Conservation (phyloP, 2,797 vertebrate genomes). For the Hyperoplus immaculatus region DNA sequence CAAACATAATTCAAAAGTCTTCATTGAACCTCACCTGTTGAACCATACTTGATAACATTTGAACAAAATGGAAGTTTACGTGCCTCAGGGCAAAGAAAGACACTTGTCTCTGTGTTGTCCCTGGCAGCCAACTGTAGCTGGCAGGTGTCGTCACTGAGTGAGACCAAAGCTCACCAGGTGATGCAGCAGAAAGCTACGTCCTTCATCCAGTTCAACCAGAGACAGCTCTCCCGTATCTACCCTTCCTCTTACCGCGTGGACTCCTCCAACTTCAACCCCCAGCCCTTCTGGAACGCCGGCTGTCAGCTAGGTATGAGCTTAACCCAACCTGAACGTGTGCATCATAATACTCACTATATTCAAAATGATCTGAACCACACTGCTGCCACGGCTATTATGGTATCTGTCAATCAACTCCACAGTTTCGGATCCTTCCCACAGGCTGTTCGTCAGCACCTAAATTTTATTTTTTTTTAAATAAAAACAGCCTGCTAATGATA, state of each 20-base stretch:
- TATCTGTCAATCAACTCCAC: constrained; percentile 1
- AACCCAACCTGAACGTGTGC: accelerated
- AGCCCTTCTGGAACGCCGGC: constrained; percentile 97
- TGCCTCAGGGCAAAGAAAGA: neutral
- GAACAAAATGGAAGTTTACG: neutral
- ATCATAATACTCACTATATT: neutral
- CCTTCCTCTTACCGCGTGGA: constrained; percentile 97
- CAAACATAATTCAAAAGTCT: neutral
- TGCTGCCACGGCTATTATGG: neutral
- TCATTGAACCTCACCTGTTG: neutral
- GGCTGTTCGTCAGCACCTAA: neutral
- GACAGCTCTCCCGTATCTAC: constrained; percentile 95
- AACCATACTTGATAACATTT: neutral
- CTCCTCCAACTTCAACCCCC: constrained; percentile 98
- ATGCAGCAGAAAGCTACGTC: constrained; percentile 92
- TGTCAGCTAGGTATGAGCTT: constrained; percentile 92
- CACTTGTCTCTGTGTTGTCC: constrained; percentile 1
- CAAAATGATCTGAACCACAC: neutral
- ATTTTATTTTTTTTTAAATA: too few species aligned
- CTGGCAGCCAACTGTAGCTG: constrained; percentile 88
- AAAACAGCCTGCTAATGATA: neutral
- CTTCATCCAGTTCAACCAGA: constrained; percentile 95
- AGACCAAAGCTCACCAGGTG: constrained; percentile 96
- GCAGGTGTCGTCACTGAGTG: constrained; percentile 98
- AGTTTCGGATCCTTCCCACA: too few species aligned